Evolutionary conservation across 2,797 vertebrate species (phyloP).

Genomic region (Enteromius trimaculatus): DNA sequence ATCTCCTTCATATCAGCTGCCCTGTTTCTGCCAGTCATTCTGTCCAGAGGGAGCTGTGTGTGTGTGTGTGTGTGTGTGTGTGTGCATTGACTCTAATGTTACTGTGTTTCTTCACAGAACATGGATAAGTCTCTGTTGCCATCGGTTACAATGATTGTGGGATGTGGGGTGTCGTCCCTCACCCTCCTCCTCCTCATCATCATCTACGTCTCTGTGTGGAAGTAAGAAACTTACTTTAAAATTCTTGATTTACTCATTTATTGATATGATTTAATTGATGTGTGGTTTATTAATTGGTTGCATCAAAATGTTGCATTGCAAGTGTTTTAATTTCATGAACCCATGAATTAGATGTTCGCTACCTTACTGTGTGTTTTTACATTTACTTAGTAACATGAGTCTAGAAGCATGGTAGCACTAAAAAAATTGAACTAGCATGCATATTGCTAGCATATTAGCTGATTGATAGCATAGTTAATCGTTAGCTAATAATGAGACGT

Average conservation of each 20-base stretch:
- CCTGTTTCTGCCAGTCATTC: slow-evolving; percentile 79
- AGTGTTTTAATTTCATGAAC: neutral
- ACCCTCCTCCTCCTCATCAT: slow-evolving; percentile 97
- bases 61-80: slow-evolving; percentile 44
- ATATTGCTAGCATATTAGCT: neutral
- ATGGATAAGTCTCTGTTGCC: slow-evolving; percentile 93
- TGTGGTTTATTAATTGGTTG: neutral
- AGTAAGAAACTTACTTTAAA: slow-evolving; percentile 76
- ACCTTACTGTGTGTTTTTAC: neutral
- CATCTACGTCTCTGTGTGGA: slow-evolving; percentile 99
- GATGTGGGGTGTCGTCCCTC: slow-evolving; percentile 97
- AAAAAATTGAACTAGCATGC: neutral
- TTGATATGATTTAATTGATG: neutral
- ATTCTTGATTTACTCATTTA: neutral
- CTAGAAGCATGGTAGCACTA: neutral
- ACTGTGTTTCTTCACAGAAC: slow-evolving; percentile 78
- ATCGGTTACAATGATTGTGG: slow-evolving; percentile 97
- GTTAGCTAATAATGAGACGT: neutral
- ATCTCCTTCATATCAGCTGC: slow-evolving; percentile 80
- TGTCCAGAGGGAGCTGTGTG: slow-evolving; percentile 66
- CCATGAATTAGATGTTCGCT: neutral
- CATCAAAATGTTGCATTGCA: neutral
- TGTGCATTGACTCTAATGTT: slow-evolving; percentile 27
- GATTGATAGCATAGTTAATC: neutral
- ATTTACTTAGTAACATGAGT: neutral